These are phyloP conservation scores for Tipula lateralis DNA, from an alignment of 2,888 invertebrate species.

Conservation along the genomic window DNA sequence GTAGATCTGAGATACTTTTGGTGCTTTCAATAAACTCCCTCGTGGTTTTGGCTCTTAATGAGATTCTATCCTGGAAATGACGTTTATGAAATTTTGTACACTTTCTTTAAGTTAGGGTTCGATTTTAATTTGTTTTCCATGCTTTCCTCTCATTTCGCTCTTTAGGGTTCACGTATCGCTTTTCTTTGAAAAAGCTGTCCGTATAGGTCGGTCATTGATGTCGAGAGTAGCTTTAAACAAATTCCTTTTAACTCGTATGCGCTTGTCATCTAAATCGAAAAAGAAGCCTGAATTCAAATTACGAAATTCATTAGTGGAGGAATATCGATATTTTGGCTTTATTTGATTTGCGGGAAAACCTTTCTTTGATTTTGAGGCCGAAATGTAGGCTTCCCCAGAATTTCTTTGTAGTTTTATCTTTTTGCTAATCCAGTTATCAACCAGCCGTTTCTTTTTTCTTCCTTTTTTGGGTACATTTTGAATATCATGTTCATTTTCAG, in stretches of 20 bases:
- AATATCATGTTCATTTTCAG: not conserved
- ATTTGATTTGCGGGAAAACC: not conserved
- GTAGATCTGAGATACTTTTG: not conserved
- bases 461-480: too few species aligned
- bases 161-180: slow-evolving; percentile 30
- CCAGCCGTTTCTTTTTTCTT: too few species aligned
- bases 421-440: too few species aligned
- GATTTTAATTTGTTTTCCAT: slow-evolving; percentile 30
- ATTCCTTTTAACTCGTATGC: too few species aligned
- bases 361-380: not conserved
- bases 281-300: slow-evolving; percentile 25
- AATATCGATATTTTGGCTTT: too few species aligned
- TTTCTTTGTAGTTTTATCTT: not conserved
- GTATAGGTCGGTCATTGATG: too few species aligned
- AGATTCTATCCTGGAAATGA: too few species aligned
- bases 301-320: not conserved
- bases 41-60: too few species aligned
- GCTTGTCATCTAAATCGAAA: too few species aligned
- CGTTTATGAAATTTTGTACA: not conserved
- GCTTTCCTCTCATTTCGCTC: slow-evolving; percentile 32
- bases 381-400: too few species aligned
- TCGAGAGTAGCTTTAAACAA: slow-evolving; percentile 31
- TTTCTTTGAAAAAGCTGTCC: slow-evolving; percentile 32
- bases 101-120: not conserved
- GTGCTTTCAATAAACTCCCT: too few species aligned